These are phyloP conservation scores for Ia io DNA, from an alignment of 2,113 vertebrate genomes.

Conservation along the genomic window DNA sequence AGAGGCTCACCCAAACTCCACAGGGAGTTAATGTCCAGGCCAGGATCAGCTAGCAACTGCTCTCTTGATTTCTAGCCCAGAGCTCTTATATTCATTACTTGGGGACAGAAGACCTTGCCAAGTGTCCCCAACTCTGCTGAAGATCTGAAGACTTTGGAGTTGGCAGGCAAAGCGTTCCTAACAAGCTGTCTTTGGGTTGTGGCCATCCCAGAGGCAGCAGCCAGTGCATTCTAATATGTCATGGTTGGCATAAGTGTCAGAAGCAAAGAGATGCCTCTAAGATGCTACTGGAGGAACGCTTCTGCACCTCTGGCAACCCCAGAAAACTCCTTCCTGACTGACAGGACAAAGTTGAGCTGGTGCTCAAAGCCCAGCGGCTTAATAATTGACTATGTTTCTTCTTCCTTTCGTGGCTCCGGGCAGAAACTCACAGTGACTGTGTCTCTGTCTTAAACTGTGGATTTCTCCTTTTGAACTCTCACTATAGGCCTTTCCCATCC, in stretches of 20 bases:
- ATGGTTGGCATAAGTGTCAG: not conserved
- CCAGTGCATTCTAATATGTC: not conserved
- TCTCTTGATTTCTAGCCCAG: conserved; percentile 53
- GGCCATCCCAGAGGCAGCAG: not conserved
- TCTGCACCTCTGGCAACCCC: not conserved
- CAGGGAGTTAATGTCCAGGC: not conserved
- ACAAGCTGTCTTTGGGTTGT: not conserved
- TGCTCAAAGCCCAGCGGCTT: not conserved
- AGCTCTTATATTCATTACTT: conserved; percentile 47
- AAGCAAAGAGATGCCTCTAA: not conserved
- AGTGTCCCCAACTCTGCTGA: conserved; percentile 31
- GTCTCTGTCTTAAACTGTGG: not conserved
- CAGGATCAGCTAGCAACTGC: not conserved
- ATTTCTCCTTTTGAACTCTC: not conserved
- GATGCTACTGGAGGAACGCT: not conserved
- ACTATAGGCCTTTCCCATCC: not conserved
- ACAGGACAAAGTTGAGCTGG: not conserved
- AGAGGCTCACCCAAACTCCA: not conserved
- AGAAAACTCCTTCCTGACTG: not conserved
- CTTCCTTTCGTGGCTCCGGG: not conserved
- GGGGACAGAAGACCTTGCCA: conserved; percentile 37
- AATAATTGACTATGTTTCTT: not conserved
- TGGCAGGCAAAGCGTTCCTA: not conserved
- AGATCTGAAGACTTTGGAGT: conserved; percentile 28
- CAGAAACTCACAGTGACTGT: not conserved